phyloP scores from a whole-genome alignment of 2,113 vertebrate species.

The Nipponia nippon region DNA sequence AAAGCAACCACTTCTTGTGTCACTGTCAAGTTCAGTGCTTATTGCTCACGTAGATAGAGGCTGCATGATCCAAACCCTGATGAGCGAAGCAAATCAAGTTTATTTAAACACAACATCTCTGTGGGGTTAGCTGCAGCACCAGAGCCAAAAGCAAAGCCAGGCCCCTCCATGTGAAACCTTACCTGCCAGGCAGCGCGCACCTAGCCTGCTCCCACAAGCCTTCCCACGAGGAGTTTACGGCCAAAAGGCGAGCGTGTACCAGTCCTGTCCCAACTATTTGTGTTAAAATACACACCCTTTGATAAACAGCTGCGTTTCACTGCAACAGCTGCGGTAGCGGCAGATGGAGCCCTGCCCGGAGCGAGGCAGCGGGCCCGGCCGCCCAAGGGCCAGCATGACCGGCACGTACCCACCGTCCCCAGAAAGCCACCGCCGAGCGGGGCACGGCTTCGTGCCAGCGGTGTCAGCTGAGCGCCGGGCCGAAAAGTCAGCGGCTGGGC shows the following conservation, averaged over 20 bases:
- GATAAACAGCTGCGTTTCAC: neutral
- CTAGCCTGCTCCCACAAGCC: neutral
- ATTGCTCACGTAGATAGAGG: neutral
- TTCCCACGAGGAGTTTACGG: neutral
- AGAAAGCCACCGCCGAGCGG: neutral
- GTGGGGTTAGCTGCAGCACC: neutral
- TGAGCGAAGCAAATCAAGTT: neutral
- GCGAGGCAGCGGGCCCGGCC: neutral
- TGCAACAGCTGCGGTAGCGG: neutral
- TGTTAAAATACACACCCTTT: neutral
- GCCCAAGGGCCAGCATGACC: neutral
- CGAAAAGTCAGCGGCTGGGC: neutral
- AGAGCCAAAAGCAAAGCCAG: neutral
- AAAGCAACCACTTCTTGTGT: neutral
- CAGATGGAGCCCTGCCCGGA: constrained; percentile 7
- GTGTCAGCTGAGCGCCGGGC: neutral
- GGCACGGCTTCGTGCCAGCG: neutral
- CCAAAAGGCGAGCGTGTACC: neutral
- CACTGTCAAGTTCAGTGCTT: neutral
- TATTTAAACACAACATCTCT: neutral
- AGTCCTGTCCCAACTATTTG: neutral
- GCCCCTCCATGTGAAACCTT: neutral
- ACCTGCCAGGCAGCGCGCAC: neutral
- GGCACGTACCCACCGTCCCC: neutral
- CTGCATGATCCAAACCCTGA: no score